These are phyloP conservation scores for Cossypha polioptera DNA, from an alignment of 2,797 vertebrate genomes.

Conservation along the genomic window DNA sequence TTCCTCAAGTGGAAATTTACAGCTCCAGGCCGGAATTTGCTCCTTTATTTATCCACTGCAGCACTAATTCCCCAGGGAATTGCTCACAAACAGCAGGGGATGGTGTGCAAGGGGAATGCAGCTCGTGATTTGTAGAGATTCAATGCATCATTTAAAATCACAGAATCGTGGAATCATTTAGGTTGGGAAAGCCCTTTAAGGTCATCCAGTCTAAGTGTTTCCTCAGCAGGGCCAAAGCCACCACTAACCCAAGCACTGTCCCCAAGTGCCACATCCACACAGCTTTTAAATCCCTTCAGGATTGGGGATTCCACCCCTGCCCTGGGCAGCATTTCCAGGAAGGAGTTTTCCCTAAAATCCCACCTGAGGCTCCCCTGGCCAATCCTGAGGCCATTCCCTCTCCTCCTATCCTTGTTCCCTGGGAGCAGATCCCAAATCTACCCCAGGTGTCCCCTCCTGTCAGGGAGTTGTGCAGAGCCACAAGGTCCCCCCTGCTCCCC, in stretches of 20 bases:
- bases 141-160: neutral
- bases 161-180: neutral
- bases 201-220: neutral
- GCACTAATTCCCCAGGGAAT: conserved; percentile 38
- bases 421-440: neutral
- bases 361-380: rapidly evolving
- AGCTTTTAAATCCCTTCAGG: neutral
- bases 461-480: neutral
- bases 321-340: neutral
- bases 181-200: neutral
- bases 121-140: neutral
- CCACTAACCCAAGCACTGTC: neutral
- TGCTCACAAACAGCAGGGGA: neutral
- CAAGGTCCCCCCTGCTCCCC: neutral
- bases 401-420: neutral
- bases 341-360: neutral
- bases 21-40: neutral
- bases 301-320: neutral
- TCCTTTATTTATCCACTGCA: neutral
- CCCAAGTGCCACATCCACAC: neutral
- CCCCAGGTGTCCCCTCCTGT: neutral
- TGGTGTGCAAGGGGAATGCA: neutral
- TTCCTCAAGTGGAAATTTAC: neutral
- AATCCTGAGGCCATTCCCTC: rapidly evolving
- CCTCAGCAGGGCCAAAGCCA: neutral